A percentile compares a stretch with the other conserved stretches of the same genome.
Conservation (phyloP, 2,113 vertebrate species). For the Ceyx cyanopectus region DNA sequence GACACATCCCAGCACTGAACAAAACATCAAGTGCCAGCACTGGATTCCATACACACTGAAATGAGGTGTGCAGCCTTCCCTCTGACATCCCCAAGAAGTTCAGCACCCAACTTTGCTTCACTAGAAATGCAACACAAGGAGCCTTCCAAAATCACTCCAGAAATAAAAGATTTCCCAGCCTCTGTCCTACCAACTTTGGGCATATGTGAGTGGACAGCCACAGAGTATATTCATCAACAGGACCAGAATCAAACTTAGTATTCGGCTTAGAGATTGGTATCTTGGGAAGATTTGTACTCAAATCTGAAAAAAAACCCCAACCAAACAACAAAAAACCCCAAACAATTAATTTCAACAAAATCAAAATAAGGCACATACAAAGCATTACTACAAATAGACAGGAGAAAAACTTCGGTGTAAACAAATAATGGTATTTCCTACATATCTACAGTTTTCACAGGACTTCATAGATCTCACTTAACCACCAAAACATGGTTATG, state of each 20-base stretch:
- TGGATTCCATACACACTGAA: neutral
- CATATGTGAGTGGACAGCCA: neutral
- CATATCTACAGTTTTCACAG: neutral
- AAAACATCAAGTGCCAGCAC: neutral
- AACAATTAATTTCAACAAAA: neutral
- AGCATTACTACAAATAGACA: neutral
- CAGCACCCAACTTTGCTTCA: neutral
- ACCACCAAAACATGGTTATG: neutral
- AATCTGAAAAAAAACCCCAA: neutral
- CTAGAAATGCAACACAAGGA: too few species aligned
- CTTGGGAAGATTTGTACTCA: neutral
- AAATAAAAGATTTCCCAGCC: neutral
- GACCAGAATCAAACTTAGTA: neutral
- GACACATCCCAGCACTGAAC: too few species aligned
- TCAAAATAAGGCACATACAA: neutral
- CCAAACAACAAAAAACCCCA: neutral
- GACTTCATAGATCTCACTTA: neutral
- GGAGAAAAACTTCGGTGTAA: neutral
- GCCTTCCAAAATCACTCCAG: neutral
- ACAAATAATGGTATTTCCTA: neutral
- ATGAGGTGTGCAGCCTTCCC: neutral
- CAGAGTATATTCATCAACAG: neutral
- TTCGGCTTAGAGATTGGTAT: neutral
- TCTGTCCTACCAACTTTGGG: too few species aligned
- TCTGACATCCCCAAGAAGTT: neutral